These are phyloP conservation scores for Odontamblyopus lacepedii DNA, from an alignment of 2,797 vertebrate species.

Conservation along the genomic window DNA sequence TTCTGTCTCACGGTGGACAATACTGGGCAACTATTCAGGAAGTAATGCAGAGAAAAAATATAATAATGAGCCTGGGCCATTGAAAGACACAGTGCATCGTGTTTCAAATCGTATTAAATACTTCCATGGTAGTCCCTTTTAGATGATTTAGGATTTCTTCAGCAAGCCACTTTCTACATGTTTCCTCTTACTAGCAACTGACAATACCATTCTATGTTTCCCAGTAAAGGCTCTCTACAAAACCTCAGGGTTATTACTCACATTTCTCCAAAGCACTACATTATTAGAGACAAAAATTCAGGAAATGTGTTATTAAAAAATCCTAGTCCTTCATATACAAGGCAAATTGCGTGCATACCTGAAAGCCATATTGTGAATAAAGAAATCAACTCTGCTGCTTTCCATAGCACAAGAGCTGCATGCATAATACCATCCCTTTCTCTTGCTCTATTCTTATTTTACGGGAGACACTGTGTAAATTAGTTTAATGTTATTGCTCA, in stretches of 20 bases:
- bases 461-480: not conserved
- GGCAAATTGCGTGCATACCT: not conserved
- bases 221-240: not conserved
- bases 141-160: no score
- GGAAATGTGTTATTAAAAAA: constrained; percentile 6
- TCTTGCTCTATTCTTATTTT: constrained; percentile 6
- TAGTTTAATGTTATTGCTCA: not conserved
- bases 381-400: constrained; percentile 20
- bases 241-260: constrained; percentile 10
- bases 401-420: constrained; percentile 8
- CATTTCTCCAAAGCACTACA: constrained; percentile 12
- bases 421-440: not conserved
- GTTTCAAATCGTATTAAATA: no score
- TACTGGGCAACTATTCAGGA: no score
- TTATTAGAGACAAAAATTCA: not conserved
- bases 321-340: not conserved
- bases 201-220: no score
- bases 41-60: no score
- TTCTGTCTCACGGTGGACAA: no score
- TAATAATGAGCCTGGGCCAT: no score
- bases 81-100: no score
- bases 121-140: no score
- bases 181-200: no score
- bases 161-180: no score
- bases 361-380: constrained; percentile 6